phyloP scores from a whole-genome alignment of 2,797 vertebrate genomes.

The Mallotus villosus region DNA sequence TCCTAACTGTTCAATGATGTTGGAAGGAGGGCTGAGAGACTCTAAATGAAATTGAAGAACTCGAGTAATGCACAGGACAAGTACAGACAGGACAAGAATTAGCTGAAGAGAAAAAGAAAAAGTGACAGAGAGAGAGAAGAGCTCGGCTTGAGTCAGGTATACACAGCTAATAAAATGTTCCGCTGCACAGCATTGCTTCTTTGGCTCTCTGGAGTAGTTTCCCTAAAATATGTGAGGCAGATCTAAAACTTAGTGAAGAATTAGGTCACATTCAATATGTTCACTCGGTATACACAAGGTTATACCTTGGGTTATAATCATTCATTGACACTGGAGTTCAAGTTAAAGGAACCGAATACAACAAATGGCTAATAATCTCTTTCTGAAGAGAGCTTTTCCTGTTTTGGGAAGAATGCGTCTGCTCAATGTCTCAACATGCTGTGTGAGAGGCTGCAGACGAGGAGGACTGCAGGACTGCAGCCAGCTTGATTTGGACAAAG shows the following conservation, averaged over 20 bases:
- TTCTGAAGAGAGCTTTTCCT: constrained; percentile 36
- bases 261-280: neutral
- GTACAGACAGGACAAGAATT: constrained; percentile 68
- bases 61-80: constrained; percentile 66
- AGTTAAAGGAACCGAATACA: too few species aligned
- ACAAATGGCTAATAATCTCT: constrained; percentile 11
- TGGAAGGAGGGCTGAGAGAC: constrained; percentile 30
- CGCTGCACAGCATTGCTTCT: neutral
- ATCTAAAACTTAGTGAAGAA: neutral
- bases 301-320: too few species aligned
- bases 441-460: constrained; percentile 15
- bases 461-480: neutral
- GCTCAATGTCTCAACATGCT: constrained; percentile 56
- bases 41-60: constrained; percentile 53
- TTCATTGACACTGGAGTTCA: neutral
- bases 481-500: too few species aligned
- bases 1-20: constrained; percentile 28
- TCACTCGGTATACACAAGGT: neutral
- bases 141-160: neutral
- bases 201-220: neutral
- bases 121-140: constrained; percentile 8
- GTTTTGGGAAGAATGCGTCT: constrained; percentile 55
- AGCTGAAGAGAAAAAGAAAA: constrained; percentile 7
- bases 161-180: constrained; percentile 5
- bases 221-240: neutral